Conservation (phyloP, 1,140 invertebrate species). For the Eumaeus atala region DNA sequence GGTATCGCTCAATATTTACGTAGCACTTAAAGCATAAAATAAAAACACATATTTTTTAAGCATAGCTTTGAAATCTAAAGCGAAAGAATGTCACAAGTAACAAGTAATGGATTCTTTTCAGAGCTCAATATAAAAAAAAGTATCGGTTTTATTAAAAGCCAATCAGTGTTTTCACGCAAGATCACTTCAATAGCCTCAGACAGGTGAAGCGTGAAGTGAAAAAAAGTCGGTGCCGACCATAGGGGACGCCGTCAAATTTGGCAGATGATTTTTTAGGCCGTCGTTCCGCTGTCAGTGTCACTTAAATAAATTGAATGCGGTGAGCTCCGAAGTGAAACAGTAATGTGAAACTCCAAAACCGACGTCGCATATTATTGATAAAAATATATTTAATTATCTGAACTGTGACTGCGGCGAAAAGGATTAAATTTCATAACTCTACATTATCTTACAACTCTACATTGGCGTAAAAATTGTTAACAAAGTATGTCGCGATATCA, state of each 20-base stretch:
- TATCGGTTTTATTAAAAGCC: conserved; percentile 45
- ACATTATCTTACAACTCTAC: not conserved
- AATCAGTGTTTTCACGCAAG: conserved; percentile 50
- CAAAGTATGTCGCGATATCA: conserved; percentile 42
- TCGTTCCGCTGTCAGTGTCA: conserved; percentile 69
- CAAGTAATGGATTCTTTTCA: conserved; percentile 11
- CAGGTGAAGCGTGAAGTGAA: conserved; percentile 60
- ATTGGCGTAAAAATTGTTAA: not conserved
- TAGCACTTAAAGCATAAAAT: no score
- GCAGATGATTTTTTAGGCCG: conserved; percentile 63
- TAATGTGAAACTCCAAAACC: no score
- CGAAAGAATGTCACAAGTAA: no score
- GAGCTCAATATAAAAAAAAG: conserved; percentile 23
- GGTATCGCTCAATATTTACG: no score
- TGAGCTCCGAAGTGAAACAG: not conserved
- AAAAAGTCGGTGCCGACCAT: conserved; percentile 51
- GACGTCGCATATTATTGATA: not conserved
- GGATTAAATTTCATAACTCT: not conserved
- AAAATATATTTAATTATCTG: not conserved
- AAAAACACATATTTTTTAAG: no score
- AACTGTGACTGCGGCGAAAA: not conserved
- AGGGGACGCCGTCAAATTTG: conserved; percentile 54
- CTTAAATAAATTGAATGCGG: conserved; percentile 72
- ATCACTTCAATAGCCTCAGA: conserved; percentile 37
- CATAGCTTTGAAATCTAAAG: no score